Evolutionary conservation across 2,113 vertebrate species (phyloP), one percentile per base, ranked within the genome.

Genomic region (Bubo scandiacus): DNA sequence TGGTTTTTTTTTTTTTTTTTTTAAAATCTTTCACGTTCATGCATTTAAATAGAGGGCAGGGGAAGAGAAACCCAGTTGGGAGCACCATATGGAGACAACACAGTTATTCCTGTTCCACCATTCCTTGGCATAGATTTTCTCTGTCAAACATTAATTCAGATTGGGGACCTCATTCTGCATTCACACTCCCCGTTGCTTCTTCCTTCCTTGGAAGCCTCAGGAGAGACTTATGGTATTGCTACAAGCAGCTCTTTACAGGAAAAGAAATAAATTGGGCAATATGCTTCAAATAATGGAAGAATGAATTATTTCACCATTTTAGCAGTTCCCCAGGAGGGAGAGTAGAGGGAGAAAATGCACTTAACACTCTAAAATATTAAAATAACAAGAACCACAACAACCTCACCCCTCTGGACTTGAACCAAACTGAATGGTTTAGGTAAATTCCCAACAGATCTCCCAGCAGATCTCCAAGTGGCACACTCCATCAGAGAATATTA

Each of bases 281-380:
- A 42, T 18, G 22, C 80, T 91, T 78, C 68, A 95, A 94, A 96
- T 87, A 95, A 84, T 87, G 77, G 72, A 92, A 94, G 86, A 96
- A 96, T 88, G 73, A 90, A 93, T 73, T 85, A 96, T 96, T 96
- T 93, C 94, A 92, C 42, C 81, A 82, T 92, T 92, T 95, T 61
- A 87, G 70, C 43, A 59, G 43, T 72, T 94, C 82, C 85, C 93
- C 62, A 20, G 73, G 93, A 90, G 93, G 62, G 49, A 68, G 43
- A 49, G 30, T 65, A 5, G 52, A 92, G 78, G 81, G 74, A 70
- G 54, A 96, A 92, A 96, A 96, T 58, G 87, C 81, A 96, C 67
- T 96, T 95, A 96, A 93, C 74, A 72, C 90, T 94, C 74, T 82
- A 26, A 96, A 94, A 91, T 90, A 93, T 85, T 88, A 80, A 92